Evolutionary conservation across 2,797 vertebrate species (phyloP).

Genomic region (Cyprinodon diabolis): DNA sequence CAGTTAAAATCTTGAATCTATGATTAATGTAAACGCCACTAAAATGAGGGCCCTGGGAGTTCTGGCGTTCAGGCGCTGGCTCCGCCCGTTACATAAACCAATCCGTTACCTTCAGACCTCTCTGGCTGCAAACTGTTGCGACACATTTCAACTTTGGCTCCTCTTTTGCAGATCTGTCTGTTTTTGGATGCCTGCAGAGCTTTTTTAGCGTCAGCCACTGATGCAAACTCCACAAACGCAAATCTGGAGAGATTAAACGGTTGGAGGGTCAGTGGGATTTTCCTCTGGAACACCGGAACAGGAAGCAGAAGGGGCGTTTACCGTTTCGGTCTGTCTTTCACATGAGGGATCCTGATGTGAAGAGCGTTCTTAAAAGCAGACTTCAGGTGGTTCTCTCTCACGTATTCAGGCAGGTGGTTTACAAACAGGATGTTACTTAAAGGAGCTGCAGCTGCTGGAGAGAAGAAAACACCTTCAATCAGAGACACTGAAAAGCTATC

Average conservation of each 20-base stretch:
- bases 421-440: slow-evolving; percentile 84
- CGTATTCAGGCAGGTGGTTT: slow-evolving; percentile 83
- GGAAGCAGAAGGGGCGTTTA: slow-evolving; percentile 38
- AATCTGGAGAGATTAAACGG: slow-evolving; percentile 70
- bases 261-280: neutral
- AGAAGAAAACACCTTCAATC: neutral
- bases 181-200: slow-evolving; percentile 83
- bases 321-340: slow-evolving; percentile 83
- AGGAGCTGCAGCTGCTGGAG: slow-evolving; percentile 43
- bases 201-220: slow-evolving; percentile 84
- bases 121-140: slow-evolving; percentile 14
- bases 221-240: slow-evolving; percentile 87
- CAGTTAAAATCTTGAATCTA: too few species aligned
- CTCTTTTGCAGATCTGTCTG: slow-evolving; percentile 81
- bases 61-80: too few species aligned
- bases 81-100: too few species aligned
- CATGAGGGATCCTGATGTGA: slow-evolving; percentile 83
- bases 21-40: too few species aligned
- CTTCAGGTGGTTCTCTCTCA: slow-evolving; percentile 83
- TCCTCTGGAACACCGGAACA: neutral
- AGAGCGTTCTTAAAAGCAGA: slow-evolving; percentile 87
- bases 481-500: too few species aligned
- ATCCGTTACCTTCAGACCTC: slow-evolving; percentile 47
- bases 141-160: slow-evolving; percentile 80
- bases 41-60: too few species aligned